phyloP scores from a whole-genome alignment of 2,797 vertebrate genomes.

The Macropodus opercularis region DNA sequence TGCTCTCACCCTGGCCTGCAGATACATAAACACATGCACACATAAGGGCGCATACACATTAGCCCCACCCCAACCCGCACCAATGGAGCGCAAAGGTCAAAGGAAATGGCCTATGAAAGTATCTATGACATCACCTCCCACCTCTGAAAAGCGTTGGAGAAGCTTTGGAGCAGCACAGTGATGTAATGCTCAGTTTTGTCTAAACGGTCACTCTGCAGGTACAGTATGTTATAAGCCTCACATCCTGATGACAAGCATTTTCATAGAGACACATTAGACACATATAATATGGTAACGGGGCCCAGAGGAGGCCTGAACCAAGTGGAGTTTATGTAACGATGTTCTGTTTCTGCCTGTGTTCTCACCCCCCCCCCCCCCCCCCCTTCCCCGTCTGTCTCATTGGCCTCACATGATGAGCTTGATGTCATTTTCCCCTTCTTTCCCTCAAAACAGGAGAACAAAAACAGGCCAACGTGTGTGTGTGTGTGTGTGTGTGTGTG shows the following conservation, averaged over 20 bases:
- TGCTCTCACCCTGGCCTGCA: slow-evolving; percentile 72
- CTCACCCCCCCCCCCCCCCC: slow-evolving; percentile 62
- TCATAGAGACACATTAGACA: slow-evolving; percentile 21
- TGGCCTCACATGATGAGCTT: slow-evolving; percentile 83
- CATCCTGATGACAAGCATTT: slow-evolving; percentile 28
- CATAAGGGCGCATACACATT: slow-evolving; percentile 18
- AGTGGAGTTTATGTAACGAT: slow-evolving; percentile 71
- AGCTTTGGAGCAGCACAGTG: slow-evolving; percentile 27
- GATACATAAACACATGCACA: slow-evolving; percentile 65
- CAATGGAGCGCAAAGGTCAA: slow-evolving; percentile 74
- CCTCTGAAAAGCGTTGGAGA: slow-evolving; percentile 45
- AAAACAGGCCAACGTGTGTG: slow-evolving; percentile 71
- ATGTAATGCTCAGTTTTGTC: slow-evolving; percentile 49
- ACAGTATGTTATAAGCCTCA: slow-evolving; percentile 33
- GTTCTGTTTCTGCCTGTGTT: slow-evolving; percentile 65
- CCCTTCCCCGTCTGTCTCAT: slow-evolving; percentile 66
- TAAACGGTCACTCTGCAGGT: slow-evolving; percentile 44
- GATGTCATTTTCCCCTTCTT: slow-evolving; percentile 81
- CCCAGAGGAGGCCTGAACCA: slow-evolving; percentile 45
- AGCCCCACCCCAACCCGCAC: slow-evolving; percentile 57
- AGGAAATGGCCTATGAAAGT: slow-evolving; percentile 59
- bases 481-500: slow-evolving; percentile 31
- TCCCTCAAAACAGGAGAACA: slow-evolving; percentile 72
- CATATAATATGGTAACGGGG: slow-evolving; percentile 40
- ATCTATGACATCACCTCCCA: slow-evolving; percentile 73